Conservation (phyloP, 2,888 invertebrate species). For the Allolobophora icterica region DNA sequence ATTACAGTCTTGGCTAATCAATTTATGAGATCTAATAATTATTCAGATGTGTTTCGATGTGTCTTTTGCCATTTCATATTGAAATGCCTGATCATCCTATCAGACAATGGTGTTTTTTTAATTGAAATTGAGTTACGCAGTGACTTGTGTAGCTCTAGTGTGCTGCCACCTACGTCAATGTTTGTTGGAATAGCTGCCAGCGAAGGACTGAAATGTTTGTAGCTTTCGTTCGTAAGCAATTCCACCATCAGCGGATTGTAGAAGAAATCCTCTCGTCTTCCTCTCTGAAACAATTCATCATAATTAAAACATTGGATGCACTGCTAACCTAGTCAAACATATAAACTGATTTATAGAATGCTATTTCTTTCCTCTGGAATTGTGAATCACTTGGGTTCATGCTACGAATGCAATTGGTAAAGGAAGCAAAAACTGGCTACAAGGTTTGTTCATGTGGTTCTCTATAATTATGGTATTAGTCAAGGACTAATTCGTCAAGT, state of each 20-base stretch:
- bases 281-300: neutral
- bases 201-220: neutral
- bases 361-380: neutral
- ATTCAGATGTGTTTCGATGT: neutral
- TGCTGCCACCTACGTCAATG: neutral
- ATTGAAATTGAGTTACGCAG: neutral
- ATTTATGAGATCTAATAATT: neutral
- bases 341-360: neutral
- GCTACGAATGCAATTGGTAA: no score
- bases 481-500: no score
- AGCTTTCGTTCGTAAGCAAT: neutral
- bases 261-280: conserved; percentile 22
- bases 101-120: no score
- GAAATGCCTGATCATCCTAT: no score
- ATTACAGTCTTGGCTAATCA: neutral
- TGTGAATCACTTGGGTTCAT: neutral
- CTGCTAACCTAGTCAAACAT: neutral
- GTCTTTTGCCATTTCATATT: no score
- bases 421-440: no score
- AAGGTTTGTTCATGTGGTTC: no score
- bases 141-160: neutral
- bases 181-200: neutral
- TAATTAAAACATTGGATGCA: neutral
- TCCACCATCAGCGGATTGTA: conserved; percentile 25
- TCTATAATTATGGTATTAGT: no score